Evolutionary conservation across 2,888 invertebrate species (phyloP).

Genomic region (Drosophila monieri): DNA sequence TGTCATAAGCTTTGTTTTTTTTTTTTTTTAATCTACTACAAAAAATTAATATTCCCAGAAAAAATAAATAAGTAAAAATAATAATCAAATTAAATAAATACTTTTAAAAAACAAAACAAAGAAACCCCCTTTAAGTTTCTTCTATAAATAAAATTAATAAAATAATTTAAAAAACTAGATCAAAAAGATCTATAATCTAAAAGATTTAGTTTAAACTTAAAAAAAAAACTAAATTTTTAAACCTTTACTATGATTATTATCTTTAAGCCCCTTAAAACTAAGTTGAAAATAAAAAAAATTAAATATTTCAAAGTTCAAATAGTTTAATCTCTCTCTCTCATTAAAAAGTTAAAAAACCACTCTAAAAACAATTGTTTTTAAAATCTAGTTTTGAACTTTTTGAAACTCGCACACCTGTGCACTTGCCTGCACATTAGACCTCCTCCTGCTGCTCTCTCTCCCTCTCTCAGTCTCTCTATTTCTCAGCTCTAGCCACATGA

Average conservation of each 20-base stretch:
- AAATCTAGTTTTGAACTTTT: not conserved
- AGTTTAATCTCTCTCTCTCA: not conserved
- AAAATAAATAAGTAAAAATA: slow-evolving; percentile 1
- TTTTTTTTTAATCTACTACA: slow-evolving; percentile 16
- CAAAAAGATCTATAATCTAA: no score
- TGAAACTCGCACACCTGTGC: slow-evolving; percentile 11
- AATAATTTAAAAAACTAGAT: not conserved
- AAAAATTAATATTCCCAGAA: not conserved
- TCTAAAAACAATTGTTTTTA: not conserved
- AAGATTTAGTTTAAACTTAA: not conserved
- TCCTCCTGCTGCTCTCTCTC: slow-evolving; percentile 18
- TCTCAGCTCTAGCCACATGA: not conserved
- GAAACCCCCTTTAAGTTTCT: not conserved
- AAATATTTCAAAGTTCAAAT: not conserved
- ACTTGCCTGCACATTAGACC: slow-evolving; percentile 21
- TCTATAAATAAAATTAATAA: not conserved
- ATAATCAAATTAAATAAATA: no score
- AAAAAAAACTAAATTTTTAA: not conserved
- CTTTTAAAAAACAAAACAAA: not conserved
- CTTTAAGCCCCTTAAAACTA: not conserved
- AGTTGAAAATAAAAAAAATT: not conserved
- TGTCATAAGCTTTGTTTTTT: slow-evolving; percentile 31
- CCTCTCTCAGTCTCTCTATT: not conserved
- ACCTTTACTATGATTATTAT: not conserved
- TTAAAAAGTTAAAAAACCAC: not conserved